Conservation (phyloP, 2,888 invertebrate species). For the Epinotia nisella region DNA sequence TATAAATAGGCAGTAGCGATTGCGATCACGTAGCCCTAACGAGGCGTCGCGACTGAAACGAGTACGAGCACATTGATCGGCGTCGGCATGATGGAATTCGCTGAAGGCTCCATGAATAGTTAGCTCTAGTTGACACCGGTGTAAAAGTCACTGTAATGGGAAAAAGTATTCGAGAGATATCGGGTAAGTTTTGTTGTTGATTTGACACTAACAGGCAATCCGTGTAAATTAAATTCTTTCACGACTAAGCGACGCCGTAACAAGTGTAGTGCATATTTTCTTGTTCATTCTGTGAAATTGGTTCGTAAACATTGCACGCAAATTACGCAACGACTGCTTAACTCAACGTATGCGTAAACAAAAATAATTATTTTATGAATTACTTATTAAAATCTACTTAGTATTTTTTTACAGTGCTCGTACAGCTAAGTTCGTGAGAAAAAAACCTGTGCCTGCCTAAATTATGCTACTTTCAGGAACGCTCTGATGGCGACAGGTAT, state of each 20-base stretch:
- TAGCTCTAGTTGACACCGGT: conserved; percentile 22
- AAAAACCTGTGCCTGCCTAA: too few species aligned
- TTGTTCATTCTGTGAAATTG: too few species aligned
- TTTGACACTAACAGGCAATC: conserved; percentile 3
- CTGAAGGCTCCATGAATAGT: conserved; percentile 50
- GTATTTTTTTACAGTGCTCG: too few species aligned
- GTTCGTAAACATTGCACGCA: too few species aligned
- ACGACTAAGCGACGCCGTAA: not conserved
- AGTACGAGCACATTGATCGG: conserved; percentile 66
- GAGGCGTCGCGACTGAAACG: conserved; percentile 73
- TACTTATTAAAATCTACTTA: too few species aligned
- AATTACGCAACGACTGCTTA: too few species aligned
- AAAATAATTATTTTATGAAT: too few species aligned
- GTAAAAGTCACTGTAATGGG: conserved; percentile 18
- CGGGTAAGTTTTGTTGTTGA: not conserved
- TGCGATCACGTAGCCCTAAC: conserved; percentile 81
- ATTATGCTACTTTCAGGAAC: too few species aligned
- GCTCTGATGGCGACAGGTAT: too few species aligned
- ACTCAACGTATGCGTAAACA: too few species aligned
- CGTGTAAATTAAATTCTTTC: not conserved
- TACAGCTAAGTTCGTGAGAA: too few species aligned
- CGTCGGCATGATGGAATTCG: conserved; percentile 64
- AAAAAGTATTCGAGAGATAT: not conserved
- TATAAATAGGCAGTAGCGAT: conserved; percentile 81
- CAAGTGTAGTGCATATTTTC: too few species aligned